phyloP scores from a whole-genome alignment of 1,140 invertebrate genomes.

The Drosophila ohnishii region DNA sequence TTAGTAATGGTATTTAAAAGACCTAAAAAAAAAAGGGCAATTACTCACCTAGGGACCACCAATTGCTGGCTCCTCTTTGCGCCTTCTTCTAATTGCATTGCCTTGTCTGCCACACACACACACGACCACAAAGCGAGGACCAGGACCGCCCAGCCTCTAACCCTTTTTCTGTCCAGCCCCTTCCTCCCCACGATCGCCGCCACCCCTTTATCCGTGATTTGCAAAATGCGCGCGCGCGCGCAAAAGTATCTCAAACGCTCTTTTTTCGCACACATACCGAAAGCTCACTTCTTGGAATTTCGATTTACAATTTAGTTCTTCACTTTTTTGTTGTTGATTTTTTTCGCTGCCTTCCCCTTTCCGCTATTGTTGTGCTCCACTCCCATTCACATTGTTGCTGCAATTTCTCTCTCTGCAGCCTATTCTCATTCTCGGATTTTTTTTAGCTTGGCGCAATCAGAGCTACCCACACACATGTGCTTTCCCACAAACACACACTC shows the following conservation, averaged over 20 bases:
- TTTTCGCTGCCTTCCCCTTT: slow-evolving; percentile 38
- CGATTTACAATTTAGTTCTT: slow-evolving; percentile 80
- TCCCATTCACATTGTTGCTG: slow-evolving; percentile 75
- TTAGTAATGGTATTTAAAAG: neutral
- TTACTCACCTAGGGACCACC: slow-evolving; percentile 46
- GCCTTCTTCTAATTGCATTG: slow-evolving; percentile 22
- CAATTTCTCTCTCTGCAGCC: slow-evolving; percentile 67
- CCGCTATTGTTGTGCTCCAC: slow-evolving; percentile 67
- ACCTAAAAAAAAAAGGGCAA: neutral
- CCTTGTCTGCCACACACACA: slow-evolving; percentile 18
- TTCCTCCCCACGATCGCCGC: slow-evolving; percentile 5
- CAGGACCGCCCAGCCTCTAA: slow-evolving; percentile 33
- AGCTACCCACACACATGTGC: slow-evolving; percentile 30
- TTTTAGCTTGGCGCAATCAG: slow-evolving; percentile 56
- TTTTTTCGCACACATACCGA: slow-evolving; percentile 53
- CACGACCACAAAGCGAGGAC: slow-evolving; percentile 14
- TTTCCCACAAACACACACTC: slow-evolving; percentile 3
- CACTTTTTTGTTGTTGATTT: slow-evolving; percentile 48
- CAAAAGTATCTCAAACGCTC: slow-evolving; percentile 74
- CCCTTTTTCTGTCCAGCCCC: slow-evolving; percentile 12
- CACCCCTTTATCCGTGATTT: slow-evolving; percentile 39
- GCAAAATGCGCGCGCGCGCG: slow-evolving; percentile 65
- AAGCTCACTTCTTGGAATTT: slow-evolving; percentile 77
- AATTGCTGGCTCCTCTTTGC: slow-evolving; percentile 34
- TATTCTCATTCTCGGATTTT: slow-evolving; percentile 64